Evolutionary conservation across 2,888 invertebrate species (phyloP).

Genomic region (Drosophila ochracea): DNA sequence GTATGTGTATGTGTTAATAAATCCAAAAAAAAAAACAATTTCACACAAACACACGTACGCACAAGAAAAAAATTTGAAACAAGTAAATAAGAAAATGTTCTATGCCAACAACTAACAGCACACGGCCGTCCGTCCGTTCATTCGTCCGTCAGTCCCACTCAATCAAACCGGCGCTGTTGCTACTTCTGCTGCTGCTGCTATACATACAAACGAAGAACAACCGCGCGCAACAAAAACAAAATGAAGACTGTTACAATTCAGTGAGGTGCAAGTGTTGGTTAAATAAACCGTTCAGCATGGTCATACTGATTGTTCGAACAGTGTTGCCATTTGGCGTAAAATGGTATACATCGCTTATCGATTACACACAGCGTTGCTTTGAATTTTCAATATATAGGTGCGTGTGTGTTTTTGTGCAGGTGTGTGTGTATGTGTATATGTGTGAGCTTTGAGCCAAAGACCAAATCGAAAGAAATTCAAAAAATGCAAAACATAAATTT

Average conservation of each 20-base stretch:
- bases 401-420: background rate
- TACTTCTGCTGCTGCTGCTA: conserved; percentile 27
- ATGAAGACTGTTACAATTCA: conserved; percentile 44
- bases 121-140: conserved; percentile 36
- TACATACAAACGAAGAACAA: conserved; percentile 44
- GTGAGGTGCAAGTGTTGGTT: background rate
- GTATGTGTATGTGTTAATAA: conserved; percentile 24
- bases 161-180: conserved; percentile 49
- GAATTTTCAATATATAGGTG: background rate
- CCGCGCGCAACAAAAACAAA: conserved; percentile 57
- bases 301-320: conserved; percentile 15
- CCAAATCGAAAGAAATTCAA: conserved; percentile 40
- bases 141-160: conserved; percentile 40
- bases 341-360: conserved; percentile 8
- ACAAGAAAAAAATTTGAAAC: conserved; percentile 49
- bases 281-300: conserved; percentile 1
- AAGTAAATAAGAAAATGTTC: conserved; percentile 65
- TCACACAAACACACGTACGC: conserved; percentile 24
- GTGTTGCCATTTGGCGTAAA: conserved; percentile 2
- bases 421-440: conserved; percentile 11
- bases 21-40: conserved; percentile 31
- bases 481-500: conserved; percentile 21
- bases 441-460: conserved; percentile 31
- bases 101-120: conserved; percentile 56
- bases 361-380: conserved; percentile 17